Conservation (phyloP, 2,797 vertebrate species). For the Chelidonichthys spinosus region DNA sequence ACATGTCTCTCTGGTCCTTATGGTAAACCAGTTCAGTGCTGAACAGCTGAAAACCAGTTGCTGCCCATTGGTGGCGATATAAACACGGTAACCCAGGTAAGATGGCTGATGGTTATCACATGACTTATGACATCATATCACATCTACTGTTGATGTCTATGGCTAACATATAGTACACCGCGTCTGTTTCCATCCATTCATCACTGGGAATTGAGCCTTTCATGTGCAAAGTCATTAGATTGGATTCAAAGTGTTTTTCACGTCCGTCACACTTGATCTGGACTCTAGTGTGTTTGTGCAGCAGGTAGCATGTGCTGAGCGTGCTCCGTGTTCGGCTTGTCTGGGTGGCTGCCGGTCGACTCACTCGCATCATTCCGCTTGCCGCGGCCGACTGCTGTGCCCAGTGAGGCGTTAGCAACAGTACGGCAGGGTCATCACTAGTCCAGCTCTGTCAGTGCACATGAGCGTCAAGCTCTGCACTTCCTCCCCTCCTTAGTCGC, state of each 20-base stretch:
- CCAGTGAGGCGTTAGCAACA: slow-evolving; percentile 74
- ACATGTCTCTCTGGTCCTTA: too few species aligned
- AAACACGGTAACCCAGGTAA: too few species aligned
- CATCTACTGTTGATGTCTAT: not conserved
- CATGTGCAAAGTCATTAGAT: not conserved
- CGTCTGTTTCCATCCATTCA: not conserved
- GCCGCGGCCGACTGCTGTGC: slow-evolving; percentile 56
- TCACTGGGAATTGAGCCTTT: not conserved
- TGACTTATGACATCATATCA: too few species aligned
- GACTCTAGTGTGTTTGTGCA: slow-evolving; percentile 24
- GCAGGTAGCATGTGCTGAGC: slow-evolving; percentile 64
- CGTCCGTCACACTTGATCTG: slow-evolving; percentile 24
- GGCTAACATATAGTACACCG: not conserved
- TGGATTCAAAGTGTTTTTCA: slow-evolving; percentile 21
- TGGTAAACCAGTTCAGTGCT: too few species aligned
- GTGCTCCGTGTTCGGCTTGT: slow-evolving; percentile 43
- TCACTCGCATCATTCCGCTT: slow-evolving; percentile 68
- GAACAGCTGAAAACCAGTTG: too few species aligned
- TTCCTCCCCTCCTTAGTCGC: slow-evolving; percentile 63
- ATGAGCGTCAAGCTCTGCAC: slow-evolving; percentile 79
- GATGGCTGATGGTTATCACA: too few species aligned
- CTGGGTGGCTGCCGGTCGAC: slow-evolving; percentile 59
- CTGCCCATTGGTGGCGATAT: too few species aligned
- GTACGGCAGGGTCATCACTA: slow-evolving; percentile 77
- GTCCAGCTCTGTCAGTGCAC: slow-evolving; percentile 80